Evolutionary conservation across 2,888 invertebrate genomes (phyloP).

Genomic region (Cetonia aurata): DNA sequence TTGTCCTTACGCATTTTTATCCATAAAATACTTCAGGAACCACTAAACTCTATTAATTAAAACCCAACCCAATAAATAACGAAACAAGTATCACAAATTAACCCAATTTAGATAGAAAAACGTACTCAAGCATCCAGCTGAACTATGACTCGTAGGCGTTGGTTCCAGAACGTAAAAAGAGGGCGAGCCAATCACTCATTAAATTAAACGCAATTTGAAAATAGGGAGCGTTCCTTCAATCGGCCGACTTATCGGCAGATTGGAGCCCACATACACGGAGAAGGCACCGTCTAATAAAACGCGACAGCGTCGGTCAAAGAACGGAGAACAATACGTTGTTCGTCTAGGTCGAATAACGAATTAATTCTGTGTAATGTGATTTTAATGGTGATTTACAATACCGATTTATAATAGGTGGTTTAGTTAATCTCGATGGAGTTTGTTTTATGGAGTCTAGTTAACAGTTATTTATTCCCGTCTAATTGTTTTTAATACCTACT

Average conservation of each 20-base stretch:
- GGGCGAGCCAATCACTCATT: neutral
- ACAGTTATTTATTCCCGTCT: no score
- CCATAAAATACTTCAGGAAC: no score
- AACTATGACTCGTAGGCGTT: neutral
- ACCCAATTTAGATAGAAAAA: no score
- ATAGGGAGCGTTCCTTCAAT: constrained; percentile 12
- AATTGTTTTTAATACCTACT: no score
- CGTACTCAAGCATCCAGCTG: neutral
- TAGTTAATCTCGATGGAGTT: neutral
- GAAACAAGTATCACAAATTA: no score
- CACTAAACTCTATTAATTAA: no score
- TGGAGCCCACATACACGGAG: neutral
- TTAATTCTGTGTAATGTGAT: neutral
- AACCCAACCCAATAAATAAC: no score
- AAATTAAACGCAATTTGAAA: constrained; percentile 5
- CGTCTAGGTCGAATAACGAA: constrained; percentile 9
- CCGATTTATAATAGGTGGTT: neutral
- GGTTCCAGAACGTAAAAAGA: neutral
- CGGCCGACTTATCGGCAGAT: neutral
- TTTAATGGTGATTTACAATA: constrained; percentile 13
- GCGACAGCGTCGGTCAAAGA: constrained; percentile 3
- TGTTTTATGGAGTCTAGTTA: no score
- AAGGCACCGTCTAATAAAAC: neutral
- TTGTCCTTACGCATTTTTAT: no score
- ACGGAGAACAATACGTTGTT: constrained; percentile 5